A percentile compares a stretch with the other conserved stretches of the same genome.
phyloP scores from a whole-genome alignment of 2,888 invertebrate genomes.

The Stenoptilia bipunctidactyla region DNA sequence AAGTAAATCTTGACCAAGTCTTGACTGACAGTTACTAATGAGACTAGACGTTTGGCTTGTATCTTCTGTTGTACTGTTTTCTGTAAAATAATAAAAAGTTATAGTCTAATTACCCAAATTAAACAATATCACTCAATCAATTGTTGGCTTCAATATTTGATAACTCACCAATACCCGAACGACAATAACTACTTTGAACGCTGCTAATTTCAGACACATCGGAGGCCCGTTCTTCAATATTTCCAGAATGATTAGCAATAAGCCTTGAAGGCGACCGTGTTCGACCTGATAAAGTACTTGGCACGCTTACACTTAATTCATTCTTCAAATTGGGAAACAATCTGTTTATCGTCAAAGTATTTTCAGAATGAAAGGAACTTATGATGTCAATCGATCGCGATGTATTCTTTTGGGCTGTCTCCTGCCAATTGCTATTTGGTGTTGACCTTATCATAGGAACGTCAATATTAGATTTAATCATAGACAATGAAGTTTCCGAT shows the following conservation, averaged over 20 bases:
- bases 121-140: constrained; percentile 1
- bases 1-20: constrained; percentile 87
- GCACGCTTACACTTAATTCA: constrained; percentile 57
- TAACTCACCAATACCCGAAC: constrained; percentile 62
- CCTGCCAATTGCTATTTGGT: constrained; percentile 78
- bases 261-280: constrained; percentile 36
- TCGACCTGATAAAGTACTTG: constrained; percentile 42
- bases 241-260: constrained; percentile 31
- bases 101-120: constrained; percentile 1
- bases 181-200: constrained; percentile 68
- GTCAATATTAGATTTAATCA: constrained; percentile 25
- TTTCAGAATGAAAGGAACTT: constrained; percentile 69
- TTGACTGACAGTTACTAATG: constrained; percentile 60
- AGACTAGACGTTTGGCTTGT: constrained; percentile 44
- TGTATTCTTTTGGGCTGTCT: constrained; percentile 58
- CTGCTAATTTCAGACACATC: constrained; percentile 70
- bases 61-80: constrained; percentile 49
- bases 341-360: constrained; percentile 70
- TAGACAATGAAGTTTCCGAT: constrained; percentile 21
- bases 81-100: constrained; percentile 22
- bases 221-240: constrained; percentile 57
- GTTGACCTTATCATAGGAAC: constrained; percentile 77
- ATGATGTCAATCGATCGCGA: constrained; percentile 74
- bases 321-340: constrained; percentile 74
- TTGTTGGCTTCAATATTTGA: neutral